A percentile compares a stretch with the other conserved stretches of the same genome.
Evolutionary conservation across 2,113 vertebrate species (phyloP).

Genomic region (Sinocyclocheilus rhinocerous): DNA sequence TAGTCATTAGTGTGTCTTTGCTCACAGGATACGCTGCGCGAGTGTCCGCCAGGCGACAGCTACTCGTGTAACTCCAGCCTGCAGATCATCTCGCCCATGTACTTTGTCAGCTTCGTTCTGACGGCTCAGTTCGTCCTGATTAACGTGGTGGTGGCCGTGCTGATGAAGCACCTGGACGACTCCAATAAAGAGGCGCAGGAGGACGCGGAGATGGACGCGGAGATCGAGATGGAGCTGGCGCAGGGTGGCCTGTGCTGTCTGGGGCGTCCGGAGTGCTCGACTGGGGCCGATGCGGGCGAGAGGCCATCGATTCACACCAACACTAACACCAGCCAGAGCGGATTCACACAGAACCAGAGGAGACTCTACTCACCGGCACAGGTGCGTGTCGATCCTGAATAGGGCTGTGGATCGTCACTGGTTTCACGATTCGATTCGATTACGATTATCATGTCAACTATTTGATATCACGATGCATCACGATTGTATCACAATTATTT

Average conservation of each 20-base stretch:
- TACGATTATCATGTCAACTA: too few species aligned
- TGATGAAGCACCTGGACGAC: slow-evolving; percentile 98
- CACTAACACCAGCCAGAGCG: slow-evolving; percentile 9
- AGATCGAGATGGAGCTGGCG: slow-evolving; percentile 93
- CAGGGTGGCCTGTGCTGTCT: slow-evolving; percentile 82
- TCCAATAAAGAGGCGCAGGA: slow-evolving; percentile 98
- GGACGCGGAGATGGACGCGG: slow-evolving; percentile 96
- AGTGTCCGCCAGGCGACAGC: slow-evolving; percentile 86
- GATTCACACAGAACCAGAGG: slow-evolving; percentile 66
- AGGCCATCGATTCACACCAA: slow-evolving; percentile 28
- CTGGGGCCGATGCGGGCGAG: slow-evolving; percentile 53
- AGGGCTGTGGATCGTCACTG: too few species aligned
- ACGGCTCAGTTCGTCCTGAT: slow-evolving; percentile 99
- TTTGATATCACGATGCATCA: too few species aligned
- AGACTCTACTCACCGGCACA: slow-evolving; percentile 90
- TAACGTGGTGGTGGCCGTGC: slow-evolving; percentile 97
- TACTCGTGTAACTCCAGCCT: slow-evolving; percentile 89
- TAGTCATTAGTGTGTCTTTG: not conserved
- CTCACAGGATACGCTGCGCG: slow-evolving; percentile 90
- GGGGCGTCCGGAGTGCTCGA: slow-evolving; percentile 70
- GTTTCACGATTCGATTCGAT: too few species aligned
- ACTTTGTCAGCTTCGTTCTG: slow-evolving; percentile 98
- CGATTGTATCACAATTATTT: too few species aligned
- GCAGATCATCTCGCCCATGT: slow-evolving; percentile 90
- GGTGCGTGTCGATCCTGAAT: slow-evolving; percentile 70